Conservation (phyloP, 2,888 invertebrate species). For the Coenonympha arcania region DNA sequence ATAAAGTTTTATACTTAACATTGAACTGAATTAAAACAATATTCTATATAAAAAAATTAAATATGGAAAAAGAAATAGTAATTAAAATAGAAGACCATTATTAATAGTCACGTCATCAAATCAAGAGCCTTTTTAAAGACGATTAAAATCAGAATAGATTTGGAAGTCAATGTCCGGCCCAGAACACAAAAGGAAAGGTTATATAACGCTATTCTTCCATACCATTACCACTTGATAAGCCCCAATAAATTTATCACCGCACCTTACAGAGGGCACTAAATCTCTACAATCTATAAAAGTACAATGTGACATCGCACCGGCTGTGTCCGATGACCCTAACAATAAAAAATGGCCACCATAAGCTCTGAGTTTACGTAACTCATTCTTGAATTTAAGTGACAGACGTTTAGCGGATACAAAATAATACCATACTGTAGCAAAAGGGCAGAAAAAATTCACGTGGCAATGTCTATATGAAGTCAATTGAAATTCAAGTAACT, state of each 20-base stretch:
- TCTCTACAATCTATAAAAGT: slow-evolving; percentile 49
- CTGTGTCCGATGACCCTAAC: slow-evolving; percentile 57
- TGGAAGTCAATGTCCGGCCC: slow-evolving; percentile 1
- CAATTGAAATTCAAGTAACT: too few relatives aligned
- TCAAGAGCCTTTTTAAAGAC: too few relatives aligned
- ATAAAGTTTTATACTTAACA: too few relatives aligned
- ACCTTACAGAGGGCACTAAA: slow-evolving; percentile 47
- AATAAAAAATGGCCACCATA: slow-evolving; percentile 64
- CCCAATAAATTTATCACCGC: slow-evolving; percentile 64
- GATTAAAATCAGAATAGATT: too few relatives aligned
- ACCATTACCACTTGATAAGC: slow-evolving; percentile 62
- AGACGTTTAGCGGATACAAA: slow-evolving; percentile 27
- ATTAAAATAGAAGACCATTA: too few relatives aligned
- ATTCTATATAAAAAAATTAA: too few relatives aligned
- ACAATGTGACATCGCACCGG: slow-evolving; percentile 54
- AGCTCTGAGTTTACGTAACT: slow-evolving; percentile 56
- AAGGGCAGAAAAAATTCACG: too few relatives aligned
- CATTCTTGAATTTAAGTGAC: slow-evolving; percentile 26
- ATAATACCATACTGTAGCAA: too few relatives aligned
- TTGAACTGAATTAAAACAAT: too few relatives aligned
- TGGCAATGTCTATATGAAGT: too few relatives aligned
- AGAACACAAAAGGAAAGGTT: slow-evolving; percentile 13
- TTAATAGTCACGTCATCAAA: too few relatives aligned
- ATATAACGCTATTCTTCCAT: slow-evolving; percentile 31
- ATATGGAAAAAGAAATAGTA: too few relatives aligned